Evolutionary conservation across 2,113 vertebrate species (phyloP).

Genomic region (Lanius collurio): DNA sequence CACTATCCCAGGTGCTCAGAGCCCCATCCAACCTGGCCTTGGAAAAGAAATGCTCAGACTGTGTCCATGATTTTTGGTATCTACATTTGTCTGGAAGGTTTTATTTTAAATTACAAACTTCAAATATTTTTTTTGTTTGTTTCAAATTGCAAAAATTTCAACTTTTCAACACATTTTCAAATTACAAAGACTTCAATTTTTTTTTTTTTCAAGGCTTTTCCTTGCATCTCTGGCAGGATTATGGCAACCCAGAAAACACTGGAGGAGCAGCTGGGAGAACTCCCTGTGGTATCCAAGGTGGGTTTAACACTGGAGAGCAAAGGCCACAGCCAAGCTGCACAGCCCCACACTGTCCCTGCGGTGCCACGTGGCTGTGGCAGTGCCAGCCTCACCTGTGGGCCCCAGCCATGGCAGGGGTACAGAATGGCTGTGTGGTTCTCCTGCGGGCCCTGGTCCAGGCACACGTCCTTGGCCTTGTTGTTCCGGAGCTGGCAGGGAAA

Average conservation of each 20-base stretch:
- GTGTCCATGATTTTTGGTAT: not conserved
- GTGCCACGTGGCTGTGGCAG: not conserved
- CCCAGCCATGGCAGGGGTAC: constrained; percentile 94
- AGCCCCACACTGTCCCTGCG: not conserved
- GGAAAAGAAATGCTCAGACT: not conserved
- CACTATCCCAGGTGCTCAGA: not conserved
- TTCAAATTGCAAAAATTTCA: not conserved
- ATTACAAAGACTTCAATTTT: not conserved
- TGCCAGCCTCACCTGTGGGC: constrained; percentile 86
- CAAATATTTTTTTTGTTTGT: too few species aligned
- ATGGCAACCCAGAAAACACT: not conserved
- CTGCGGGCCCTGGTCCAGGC: constrained; percentile 91
- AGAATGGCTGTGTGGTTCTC: constrained; percentile 95
- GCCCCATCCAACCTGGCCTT: not conserved
- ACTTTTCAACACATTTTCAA: not conserved
- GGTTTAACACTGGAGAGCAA: not conserved
- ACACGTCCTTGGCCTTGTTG: constrained; percentile 90
- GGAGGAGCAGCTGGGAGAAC: not conserved
- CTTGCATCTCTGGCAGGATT: not conserved
- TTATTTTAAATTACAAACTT: not conserved
- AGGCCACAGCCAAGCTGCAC: not conserved
- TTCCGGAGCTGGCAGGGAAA: constrained; percentile 84
- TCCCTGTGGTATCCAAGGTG: accelerated
- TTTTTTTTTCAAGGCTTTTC: not conserved
- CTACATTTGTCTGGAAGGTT: not conserved